A percentile compares a stretch with the other conserved stretches of the same genome.
Evolutionary conservation across 2,797 vertebrate genomes (phyloP).

Genomic region (Eidolon dupreanum): DNA sequence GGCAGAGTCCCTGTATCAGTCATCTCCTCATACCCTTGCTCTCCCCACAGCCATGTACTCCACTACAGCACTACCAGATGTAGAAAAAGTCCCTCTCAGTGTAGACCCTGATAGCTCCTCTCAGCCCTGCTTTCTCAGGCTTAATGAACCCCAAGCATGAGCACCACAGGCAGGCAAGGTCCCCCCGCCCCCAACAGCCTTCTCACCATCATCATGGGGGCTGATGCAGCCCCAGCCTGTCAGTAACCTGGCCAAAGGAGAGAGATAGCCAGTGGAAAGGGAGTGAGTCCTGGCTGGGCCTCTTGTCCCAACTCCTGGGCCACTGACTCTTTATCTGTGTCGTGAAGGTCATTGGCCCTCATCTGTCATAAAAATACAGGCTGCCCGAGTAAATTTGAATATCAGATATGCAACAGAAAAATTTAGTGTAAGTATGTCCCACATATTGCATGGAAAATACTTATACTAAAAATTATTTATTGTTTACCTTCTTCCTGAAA

Average conservation of each 20-base stretch:
- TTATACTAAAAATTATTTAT: no score
- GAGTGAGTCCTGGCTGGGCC: rapidly evolving
- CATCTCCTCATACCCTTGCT: no score
- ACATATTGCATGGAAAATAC: no score
- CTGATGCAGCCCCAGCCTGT: neutral
- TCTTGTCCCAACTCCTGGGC: neutral
- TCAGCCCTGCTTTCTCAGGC: neutral
- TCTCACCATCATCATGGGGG: neutral
- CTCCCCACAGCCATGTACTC: no score
- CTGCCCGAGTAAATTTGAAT: no score
- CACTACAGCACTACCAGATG: neutral
- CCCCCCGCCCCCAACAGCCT: neutral
- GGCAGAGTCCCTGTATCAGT: no score
- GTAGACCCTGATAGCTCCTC: neutral
- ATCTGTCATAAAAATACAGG: neutral
- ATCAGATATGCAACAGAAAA: neutral
- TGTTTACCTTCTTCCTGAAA: neutral
- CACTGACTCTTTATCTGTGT: neutral
- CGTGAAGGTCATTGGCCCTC: neutral
- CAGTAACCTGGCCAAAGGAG: neutral
- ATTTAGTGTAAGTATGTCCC: neutral
- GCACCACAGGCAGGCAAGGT: neutral
- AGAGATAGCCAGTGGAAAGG: rapidly evolving
- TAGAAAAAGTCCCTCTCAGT: neutral
- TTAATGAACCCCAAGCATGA: neutral